These are phyloP conservation scores for Papilio elwesi DNA, from an alignment of 2,888 invertebrate species.

Conservation along the genomic window DNA sequence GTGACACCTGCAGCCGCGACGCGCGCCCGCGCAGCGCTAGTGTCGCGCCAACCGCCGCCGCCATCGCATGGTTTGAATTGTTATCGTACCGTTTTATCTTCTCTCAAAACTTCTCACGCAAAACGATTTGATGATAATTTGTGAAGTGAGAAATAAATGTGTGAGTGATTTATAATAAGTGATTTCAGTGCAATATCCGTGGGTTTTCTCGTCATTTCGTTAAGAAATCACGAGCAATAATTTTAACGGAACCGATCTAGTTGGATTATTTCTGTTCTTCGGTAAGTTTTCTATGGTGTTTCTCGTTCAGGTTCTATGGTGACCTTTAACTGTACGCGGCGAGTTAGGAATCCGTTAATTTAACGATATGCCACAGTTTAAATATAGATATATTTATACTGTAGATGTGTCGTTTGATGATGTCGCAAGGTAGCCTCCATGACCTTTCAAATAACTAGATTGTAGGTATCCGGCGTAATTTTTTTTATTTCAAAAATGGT, in stretches of 20 bases:
- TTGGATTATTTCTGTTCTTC: conserved; percentile 69
- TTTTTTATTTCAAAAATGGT: not conserved
- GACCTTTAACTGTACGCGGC: conserved; percentile 54
- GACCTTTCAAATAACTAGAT: conserved; percentile 36
- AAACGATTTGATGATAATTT: conserved; percentile 55
- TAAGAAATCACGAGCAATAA: conserved; percentile 72
- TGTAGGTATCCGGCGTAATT: not conserved
- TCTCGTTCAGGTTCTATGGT: conserved; percentile 54
- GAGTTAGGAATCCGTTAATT: conserved; percentile 33
- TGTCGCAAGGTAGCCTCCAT: conserved; percentile 25
- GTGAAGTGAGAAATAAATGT: conserved; percentile 68
- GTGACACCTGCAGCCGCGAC: conserved; percentile 52
- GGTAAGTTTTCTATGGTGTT: conserved; percentile 71
- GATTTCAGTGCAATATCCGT: conserved; percentile 52
- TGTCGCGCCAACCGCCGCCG: conserved; percentile 57
- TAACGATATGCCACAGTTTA: not conserved
- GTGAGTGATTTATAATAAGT: conserved; percentile 59
- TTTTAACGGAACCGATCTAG: conserved; percentile 67
- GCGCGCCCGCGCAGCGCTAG: conserved; percentile 59
- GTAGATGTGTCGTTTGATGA: conserved; percentile 6
- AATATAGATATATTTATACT: too few relatives aligned
- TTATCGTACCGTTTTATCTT: conserved; percentile 44
- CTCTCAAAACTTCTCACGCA: conserved; percentile 70
- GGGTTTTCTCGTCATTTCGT: conserved; percentile 72
- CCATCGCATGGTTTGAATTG: conserved; percentile 44